Evolutionary conservation across 2,113 vertebrate genomes (phyloP).

Genomic region (Elephantulus edwardii): DNA sequence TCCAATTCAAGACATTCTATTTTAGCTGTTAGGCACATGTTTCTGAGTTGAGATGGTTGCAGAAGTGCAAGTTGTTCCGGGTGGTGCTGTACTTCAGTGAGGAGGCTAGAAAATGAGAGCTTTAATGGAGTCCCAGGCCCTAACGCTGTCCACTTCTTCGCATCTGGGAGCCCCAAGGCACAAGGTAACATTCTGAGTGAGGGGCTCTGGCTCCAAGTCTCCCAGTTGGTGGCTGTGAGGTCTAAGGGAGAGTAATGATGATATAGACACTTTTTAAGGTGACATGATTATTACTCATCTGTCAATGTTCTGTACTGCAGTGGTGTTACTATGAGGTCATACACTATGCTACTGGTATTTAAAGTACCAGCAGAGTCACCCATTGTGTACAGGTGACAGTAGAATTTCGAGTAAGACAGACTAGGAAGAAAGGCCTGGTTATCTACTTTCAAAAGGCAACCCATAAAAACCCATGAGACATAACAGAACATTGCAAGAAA

Average conservation of each 20-base stretch:
- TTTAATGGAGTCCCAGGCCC: neutral
- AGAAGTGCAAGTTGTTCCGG: neutral
- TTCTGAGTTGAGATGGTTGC: neutral
- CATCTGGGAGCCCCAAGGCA: neutral
- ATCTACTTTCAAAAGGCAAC: neutral
- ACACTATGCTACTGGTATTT: neutral
- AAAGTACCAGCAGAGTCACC: neutral
- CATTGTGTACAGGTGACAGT: neutral
- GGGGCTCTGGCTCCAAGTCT: neutral
- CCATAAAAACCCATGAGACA: neutral
- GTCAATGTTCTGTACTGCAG: neutral
- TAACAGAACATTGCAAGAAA: neutral
- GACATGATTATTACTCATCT: neutral
- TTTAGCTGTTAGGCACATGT: neutral
- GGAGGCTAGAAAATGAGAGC: neutral
- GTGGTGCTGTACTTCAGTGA: neutral
- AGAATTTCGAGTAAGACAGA: neutral
- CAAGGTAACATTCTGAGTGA: neutral
- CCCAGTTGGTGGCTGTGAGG: neutral
- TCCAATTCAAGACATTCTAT: neutral
- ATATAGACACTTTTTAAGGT: neutral
- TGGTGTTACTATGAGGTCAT: neutral
- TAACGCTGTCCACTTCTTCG: neutral
- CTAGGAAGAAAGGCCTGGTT: neutral
- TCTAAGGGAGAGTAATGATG: neutral